Evolutionary conservation across 1,140 invertebrate species (phyloP).

Genomic region (Plutomurus gul): DNA sequence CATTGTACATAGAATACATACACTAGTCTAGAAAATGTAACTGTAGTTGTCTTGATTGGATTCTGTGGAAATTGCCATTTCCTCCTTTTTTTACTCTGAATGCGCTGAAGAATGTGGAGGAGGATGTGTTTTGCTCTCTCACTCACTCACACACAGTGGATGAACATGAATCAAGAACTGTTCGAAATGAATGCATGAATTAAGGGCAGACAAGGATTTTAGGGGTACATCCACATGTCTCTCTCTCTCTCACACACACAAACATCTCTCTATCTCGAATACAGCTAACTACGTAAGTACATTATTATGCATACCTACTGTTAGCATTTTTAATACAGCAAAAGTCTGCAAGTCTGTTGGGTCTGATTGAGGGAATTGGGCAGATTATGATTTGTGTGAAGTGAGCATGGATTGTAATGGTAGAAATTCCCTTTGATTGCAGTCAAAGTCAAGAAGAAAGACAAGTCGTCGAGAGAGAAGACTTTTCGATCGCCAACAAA

Average conservation of each 20-base stretch:
- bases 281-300: too few species aligned
- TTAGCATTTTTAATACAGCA: too few species aligned
- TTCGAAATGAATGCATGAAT: too few species aligned
- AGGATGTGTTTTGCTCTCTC: background rate
- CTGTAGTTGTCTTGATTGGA: background rate
- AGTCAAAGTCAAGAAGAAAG: background rate
- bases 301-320: too few species aligned
- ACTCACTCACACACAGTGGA: too few species aligned
- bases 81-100: background rate
- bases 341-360: too few species aligned
- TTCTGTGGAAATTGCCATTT: background rate
- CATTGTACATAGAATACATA: background rate
- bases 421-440: conserved; percentile 9
- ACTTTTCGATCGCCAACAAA: conserved; percentile 1
- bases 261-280: too few species aligned
- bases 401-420: background rate
- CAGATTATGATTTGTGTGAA: background rate
- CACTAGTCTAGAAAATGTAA: background rate
- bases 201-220: too few species aligned
- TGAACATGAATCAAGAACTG: too few species aligned
- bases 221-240: too few species aligned
- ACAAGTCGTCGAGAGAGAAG: too few species aligned
- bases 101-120: background rate
- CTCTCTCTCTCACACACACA: too few species aligned
- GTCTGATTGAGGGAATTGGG: background rate